Base-by-base conservation (phyloP, 2,888 invertebrate genomes). In the Conchocele bisecta region DNA sequence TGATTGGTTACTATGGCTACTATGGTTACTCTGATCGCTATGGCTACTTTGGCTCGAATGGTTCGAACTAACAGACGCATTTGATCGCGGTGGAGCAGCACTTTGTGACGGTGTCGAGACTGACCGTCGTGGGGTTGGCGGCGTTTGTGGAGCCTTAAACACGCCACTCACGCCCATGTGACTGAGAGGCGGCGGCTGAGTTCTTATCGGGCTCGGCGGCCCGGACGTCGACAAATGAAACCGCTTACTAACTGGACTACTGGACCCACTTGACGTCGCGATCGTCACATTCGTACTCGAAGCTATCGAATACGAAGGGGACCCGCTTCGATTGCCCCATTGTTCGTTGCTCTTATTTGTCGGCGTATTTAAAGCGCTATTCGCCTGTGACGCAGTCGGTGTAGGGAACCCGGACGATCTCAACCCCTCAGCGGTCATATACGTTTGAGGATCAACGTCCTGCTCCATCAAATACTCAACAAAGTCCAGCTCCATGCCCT, bases 401-500 rank as follows among this genome's bases (percentile, higher is more conserved):
- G 79, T 79, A 13, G 71, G 71, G 48, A 79, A 71, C 9, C 76
- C 76, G 13, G 76, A 73, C 7, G 74, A 71, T 35, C 76, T 67
- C 28, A 76, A 77, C 7, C 83, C 85, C 57, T 86, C 86, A 4
- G 83, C 84, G 2, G 87, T 87, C 87, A 87, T 87, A 71, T 87
- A 87, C 17, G 83, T 74, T 11, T 85, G 85, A 0, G 83, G 82
- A 60, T 84, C 84, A 17, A 82, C 83, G 48, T 87, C 87, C 59
- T 87, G 86, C 66, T 86, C 87, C 88, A 88, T 88, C 2, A 87
- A 78, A 51, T 84, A 87, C 77, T 90, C 90, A 41, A 89, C 88
- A 76, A 90, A 86, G 77, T 91, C 90, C 50, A 90, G 76, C 66
- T 90, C 90, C 85, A 89, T 90, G 17, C 89, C 88, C 69, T 90